Evolutionary conservation across 2,888 invertebrate genomes (phyloP).

Genomic region (Platycheirus albimanus): DNA sequence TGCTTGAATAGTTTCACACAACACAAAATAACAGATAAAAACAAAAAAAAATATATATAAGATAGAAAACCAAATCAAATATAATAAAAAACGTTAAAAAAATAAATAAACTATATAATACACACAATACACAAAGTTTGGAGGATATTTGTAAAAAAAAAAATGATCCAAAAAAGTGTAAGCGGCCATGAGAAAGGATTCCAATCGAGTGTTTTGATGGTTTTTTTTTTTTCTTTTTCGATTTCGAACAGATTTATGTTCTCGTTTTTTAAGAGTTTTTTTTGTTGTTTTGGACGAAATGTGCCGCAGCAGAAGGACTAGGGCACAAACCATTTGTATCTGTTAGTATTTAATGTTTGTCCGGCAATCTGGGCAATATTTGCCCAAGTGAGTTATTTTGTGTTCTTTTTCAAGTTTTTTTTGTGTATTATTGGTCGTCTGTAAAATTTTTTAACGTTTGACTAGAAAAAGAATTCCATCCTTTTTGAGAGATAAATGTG

Average conservation of each 20-base stretch:
- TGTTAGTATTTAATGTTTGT: conserved; percentile 73
- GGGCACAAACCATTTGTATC: conserved; percentile 67
- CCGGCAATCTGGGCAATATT: conserved; percentile 73
- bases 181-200: conserved; percentile 38
- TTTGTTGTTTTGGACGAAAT: not conserved
- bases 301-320: not conserved
- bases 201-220: conserved; percentile 50
- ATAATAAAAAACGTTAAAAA: conserved; percentile 46
- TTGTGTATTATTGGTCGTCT: conserved; percentile 26
- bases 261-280: no score
- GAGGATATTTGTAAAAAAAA: conserved; percentile 37
- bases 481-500: conserved; percentile 28
- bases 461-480: conserved; percentile 43
- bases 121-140: conserved; percentile 21
- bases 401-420: conserved; percentile 31
- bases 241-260: not conserved
- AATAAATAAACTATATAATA: conserved; percentile 16
- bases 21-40: conserved; percentile 5
- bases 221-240: conserved; percentile 38
- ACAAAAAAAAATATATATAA: not conserved
- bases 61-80: conserved; percentile 54
- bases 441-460: conserved; percentile 52
- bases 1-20: conserved; percentile 51
- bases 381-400: conserved; percentile 66
- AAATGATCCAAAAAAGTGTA: conserved; percentile 27